A percentile compares a stretch with the other conserved stretches of the same genome.
Conservation (phyloP, 2,113 vertebrate species). For the Actenoides lindsayi region DNA sequence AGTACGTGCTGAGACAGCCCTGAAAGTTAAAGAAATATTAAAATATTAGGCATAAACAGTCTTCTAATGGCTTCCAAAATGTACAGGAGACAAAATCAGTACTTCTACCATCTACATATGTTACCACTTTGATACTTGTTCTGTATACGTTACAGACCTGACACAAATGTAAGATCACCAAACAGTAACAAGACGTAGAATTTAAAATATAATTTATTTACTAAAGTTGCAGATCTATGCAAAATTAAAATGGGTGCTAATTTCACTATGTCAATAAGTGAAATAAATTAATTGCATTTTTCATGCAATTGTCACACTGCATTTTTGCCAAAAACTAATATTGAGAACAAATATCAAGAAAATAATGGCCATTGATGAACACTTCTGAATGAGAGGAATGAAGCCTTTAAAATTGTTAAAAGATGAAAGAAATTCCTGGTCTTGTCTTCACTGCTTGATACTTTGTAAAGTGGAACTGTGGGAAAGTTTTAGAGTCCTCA, state of each 20-base stretch:
- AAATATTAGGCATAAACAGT: background rate
- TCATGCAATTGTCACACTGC: background rate
- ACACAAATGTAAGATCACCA: background rate
- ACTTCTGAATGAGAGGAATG: background rate
- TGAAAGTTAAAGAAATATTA: conserved; percentile 39
- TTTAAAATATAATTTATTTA: background rate
- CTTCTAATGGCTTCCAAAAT: background rate
- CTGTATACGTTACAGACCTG: background rate
- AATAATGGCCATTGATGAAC: background rate
- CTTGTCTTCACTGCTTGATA: background rate
- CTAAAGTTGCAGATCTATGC: background rate
- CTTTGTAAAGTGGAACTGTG: background rate
- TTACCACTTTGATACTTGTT: background rate
- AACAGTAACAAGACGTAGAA: background rate
- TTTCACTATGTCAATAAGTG: background rate
- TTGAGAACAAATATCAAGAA: background rate
- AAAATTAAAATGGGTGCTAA: background rate
- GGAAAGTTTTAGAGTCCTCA: background rate
- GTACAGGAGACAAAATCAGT: background rate
- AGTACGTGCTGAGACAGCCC: background rate
- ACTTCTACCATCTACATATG: background rate
- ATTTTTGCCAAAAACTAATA: background rate
- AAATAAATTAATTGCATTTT: background rate
- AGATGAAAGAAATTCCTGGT: background rate
- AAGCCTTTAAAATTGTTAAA: background rate